These are phyloP conservation scores for Drosophila melanica DNA, from an alignment of 1,140 invertebrate genomes.

Conservation along the genomic window DNA sequence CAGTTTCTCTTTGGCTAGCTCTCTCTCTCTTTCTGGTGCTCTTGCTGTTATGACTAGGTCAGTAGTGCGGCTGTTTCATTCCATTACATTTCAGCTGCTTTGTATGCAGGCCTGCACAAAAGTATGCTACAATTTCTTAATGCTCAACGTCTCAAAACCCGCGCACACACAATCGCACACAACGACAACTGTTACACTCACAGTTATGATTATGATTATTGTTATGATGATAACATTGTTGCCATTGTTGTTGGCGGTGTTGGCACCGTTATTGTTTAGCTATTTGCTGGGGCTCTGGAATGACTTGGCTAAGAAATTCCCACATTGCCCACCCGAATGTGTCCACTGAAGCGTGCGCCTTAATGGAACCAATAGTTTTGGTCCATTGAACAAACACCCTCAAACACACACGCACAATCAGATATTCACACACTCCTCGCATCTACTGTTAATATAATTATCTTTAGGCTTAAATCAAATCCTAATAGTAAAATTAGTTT, in stretches of 20 bases:
- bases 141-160: slow-evolving; percentile 21
- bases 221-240: slow-evolving; percentile 68
- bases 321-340: slow-evolving; percentile 9
- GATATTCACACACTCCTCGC: not conserved
- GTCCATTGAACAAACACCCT: slow-evolving; percentile 18
- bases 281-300: slow-evolving; percentile 51
- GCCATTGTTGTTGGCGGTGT: slow-evolving; percentile 33
- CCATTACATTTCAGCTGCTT: slow-evolving; percentile 40
- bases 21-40: slow-evolving; percentile 1
- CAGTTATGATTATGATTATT: slow-evolving; percentile 80
- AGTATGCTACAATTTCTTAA: slow-evolving; percentile 60
- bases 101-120: slow-evolving; percentile 50
- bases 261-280: slow-evolving; percentile 58
- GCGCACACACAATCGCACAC: not conserved
- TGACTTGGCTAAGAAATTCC: slow-evolving; percentile 31
- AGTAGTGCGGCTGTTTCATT: slow-evolving; percentile 60
- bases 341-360: slow-evolving; percentile 53
- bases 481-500: no score
- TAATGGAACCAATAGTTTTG: slow-evolving; percentile 60
- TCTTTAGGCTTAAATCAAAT: no score
- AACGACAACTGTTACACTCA: slow-evolving; percentile 66
- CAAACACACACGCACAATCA: not conserved
- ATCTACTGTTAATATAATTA: no score
- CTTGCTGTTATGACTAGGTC: slow-evolving; percentile 52
- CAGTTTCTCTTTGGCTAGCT: not conserved